These are phyloP conservation scores for Sphaerodactylus townsendi DNA, from an alignment of 2,113 vertebrate species.

Conservation along the genomic window DNA sequence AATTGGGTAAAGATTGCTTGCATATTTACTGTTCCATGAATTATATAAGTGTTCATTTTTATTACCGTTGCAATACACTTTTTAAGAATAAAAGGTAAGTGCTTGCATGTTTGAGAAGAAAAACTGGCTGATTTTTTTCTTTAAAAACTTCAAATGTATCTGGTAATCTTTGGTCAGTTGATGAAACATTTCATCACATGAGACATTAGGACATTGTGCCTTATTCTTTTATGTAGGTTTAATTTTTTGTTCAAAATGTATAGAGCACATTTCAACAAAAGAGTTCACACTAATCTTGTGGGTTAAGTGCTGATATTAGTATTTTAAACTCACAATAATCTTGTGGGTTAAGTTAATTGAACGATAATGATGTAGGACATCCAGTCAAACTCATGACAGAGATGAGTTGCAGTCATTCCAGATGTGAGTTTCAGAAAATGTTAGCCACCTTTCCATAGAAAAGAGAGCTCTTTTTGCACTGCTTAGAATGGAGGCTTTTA, in stretches of 20 bases:
- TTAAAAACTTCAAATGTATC: not conserved
- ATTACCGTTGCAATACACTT: not conserved
- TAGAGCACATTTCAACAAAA: not conserved
- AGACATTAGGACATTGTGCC: no score
- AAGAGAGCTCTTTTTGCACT: not conserved
- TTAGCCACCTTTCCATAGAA: not conserved
- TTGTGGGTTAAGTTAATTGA: not conserved
- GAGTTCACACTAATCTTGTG: not conserved
- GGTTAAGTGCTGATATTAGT: not conserved
- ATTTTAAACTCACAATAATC: not conserved
- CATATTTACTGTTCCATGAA: constrained; percentile 44
- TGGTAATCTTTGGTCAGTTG: not conserved
- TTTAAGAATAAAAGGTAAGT: not conserved
- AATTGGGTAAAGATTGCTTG: constrained; percentile 47
- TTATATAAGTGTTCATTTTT: not conserved
- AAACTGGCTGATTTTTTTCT: not conserved
- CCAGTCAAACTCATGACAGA: not conserved
- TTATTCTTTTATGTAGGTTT: not conserved
- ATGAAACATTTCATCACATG: no score
- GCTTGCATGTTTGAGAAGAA: not conserved
- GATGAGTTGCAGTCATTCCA: no score
- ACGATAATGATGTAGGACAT: not conserved
- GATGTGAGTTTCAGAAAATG: not conserved
- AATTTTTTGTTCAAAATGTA: not conserved
- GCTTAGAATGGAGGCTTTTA: not conserved